A percentile compares a stretch with the other conserved stretches of the same genome.
Evolutionary conservation across 1,140 invertebrate species (phyloP).

Genomic region (Hormaphis cornu): DNA sequence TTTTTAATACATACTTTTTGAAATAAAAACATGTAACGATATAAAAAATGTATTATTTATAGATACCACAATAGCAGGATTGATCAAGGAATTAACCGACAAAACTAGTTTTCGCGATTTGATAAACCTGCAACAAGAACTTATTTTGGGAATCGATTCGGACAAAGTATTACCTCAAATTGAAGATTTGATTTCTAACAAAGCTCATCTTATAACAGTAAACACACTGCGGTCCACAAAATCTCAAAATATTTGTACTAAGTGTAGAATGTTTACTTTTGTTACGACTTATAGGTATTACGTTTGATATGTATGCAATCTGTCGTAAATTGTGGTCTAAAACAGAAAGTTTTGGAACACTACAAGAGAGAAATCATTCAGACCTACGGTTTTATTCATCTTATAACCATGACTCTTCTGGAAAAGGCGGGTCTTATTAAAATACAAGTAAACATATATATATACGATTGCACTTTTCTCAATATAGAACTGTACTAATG

Average conservation of each 20-base stretch:
- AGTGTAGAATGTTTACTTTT: neutral
- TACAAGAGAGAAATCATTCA: constrained; percentile 88
- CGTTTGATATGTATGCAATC: constrained; percentile 84
- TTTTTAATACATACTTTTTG: constrained; percentile 37
- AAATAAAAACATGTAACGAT: neutral
- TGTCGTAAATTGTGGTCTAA: constrained; percentile 76
- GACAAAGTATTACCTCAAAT: constrained; percentile 81
- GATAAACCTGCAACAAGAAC: constrained; percentile 74
- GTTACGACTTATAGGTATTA: constrained; percentile 59
- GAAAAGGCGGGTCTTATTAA: constrained; percentile 77
- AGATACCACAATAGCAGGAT: constrained; percentile 68
- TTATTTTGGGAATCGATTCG: constrained; percentile 80
- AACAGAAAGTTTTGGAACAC: constrained; percentile 78
- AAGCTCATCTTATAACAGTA: constrained; percentile 66
- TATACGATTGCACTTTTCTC: neutral
- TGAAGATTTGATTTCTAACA: constrained; percentile 80
- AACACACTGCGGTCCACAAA: neutral
- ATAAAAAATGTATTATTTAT: neutral
- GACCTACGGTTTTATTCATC: constrained; percentile 80
- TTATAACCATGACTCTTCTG: constrained; percentile 74
- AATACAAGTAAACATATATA: constrained; percentile 46
- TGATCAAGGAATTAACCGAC: constrained; percentile 62
- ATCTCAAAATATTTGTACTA: neutral
- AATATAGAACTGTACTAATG: neutral
- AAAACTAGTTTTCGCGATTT: constrained; percentile 56